phyloP scores from a whole-genome alignment of 2,888 invertebrate species.

The Balanococcus diminutus region DNA sequence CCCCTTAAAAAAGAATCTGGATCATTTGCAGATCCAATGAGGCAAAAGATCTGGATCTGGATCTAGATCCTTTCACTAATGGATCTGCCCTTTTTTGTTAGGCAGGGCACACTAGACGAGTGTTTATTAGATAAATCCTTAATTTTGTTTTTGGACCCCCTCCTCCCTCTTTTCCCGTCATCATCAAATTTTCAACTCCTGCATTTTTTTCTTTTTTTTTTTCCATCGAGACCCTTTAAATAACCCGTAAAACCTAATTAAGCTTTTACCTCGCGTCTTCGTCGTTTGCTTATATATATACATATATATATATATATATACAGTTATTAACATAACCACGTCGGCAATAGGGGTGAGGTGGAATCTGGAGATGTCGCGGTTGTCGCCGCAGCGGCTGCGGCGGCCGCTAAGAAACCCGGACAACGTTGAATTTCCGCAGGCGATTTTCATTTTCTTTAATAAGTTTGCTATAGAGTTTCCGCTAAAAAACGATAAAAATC shows the following conservation, averaged over 20 bases:
- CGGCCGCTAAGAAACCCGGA: neutral
- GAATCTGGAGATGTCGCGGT: neutral
- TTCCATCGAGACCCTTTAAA: neutral
- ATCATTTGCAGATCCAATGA: no score
- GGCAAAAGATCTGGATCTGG: no score
- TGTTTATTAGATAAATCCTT: no score
- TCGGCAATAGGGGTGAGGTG: neutral
- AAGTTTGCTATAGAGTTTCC: constrained; percentile 18
- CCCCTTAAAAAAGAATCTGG: no score
- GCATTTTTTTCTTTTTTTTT: no score
- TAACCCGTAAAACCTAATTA: constrained; percentile 15
- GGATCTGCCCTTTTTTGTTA: no score
- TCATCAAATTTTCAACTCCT: no score
- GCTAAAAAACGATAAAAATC: neutral
- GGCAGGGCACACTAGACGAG: no score
- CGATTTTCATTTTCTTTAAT: constrained; percentile 41
- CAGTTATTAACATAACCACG: neutral
- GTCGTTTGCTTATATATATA: neutral
- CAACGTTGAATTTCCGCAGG: constrained; percentile 29
- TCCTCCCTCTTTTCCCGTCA: no score
- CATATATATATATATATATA: no score
- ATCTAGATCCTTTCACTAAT: no score
- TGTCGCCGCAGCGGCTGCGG: neutral
- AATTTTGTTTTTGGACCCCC: no score
- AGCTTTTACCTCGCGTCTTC: constrained; percentile 9